Evolutionary conservation across 2,888 invertebrate genomes (phyloP), one percentile per base, ranked within the genome.

Genomic region (Furcula furcula): DNA sequence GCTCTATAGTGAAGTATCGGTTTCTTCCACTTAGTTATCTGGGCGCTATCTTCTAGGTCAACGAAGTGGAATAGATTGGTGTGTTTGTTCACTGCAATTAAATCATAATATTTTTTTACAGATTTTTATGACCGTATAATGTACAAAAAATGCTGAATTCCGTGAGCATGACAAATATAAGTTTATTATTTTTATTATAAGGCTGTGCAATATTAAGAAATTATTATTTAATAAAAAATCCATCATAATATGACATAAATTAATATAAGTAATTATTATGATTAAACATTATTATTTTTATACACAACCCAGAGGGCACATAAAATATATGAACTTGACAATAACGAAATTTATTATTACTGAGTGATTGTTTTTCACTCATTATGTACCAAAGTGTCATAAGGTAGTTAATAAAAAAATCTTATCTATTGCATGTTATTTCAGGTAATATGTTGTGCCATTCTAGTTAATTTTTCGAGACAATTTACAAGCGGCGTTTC

Each of bases 161-260:
- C n/a, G n/a, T n/a, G n/a, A n/a, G n/a, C n/a, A n/a, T n/a, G n/a
- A n/a, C n/a, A n/a, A n/a, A n/a, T n/a, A n/a, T n/a, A n/a, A n/a
- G 9, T 20, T 19, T 20, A 3, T 20, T 2, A 40, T 40, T 47
- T 28, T 58, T 56, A 46, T 53, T 45, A 44, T 42, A 60, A 51
- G 62, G 60, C 62, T 60, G 59, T 60, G 62, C 49, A 56, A 46
- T 38, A 31, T 19, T 45, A 42, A 50, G 35, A 48, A 46, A 52
- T 13, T 28, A 5, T n/a, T 54, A 47, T 46, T 46, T 42, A 40
- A 33, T 36, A 46, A 14, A 36, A 41, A 33, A 37, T 40, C 16
- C 21, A 3, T 10, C 10, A 21, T 1, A 5, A 10, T 21, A 3
- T 20, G 10, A 10, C 10, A n/a, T 4, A 1, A 21, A 21, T 10